A percentile compares a stretch with the other conserved stretches of the same genome.
Evolutionary conservation across 2,888 invertebrate species (phyloP).

Genomic region (Vanessa cardui): DNA sequence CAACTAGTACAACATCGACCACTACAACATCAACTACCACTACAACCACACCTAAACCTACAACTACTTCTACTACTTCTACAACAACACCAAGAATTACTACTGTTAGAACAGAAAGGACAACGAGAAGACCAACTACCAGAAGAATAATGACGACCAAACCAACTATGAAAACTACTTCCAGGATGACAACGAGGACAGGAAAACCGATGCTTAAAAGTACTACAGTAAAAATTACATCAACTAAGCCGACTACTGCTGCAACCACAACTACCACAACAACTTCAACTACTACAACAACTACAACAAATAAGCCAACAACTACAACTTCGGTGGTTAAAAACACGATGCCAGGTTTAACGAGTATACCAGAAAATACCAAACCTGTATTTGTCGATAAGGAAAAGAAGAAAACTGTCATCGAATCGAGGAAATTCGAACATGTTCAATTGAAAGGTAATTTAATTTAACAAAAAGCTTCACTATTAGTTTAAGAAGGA

Average conservation of each 20-base stretch:
- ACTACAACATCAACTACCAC: slow-evolving; percentile 33
- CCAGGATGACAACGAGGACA: slow-evolving; percentile 30
- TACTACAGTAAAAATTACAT: slow-evolving; percentile 18
- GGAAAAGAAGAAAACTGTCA: slow-evolving; percentile 40
- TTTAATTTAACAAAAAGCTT: neutral
- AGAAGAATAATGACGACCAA: slow-evolving; percentile 27
- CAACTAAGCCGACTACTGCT: slow-evolving; percentile 23
- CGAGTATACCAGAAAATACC: slow-evolving; percentile 42
- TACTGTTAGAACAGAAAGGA: slow-evolving; percentile 19
- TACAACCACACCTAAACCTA: slow-evolving; percentile 40
- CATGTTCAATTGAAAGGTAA: slow-evolving; percentile 30
- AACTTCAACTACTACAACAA: slow-evolving; percentile 22
- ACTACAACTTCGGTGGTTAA: slow-evolving; percentile 28
- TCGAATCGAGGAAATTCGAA: slow-evolving; percentile 34
- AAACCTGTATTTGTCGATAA: slow-evolving; percentile 41
- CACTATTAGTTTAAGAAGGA: neutral
- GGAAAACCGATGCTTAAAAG: neutral
- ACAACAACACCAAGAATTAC: slow-evolving; percentile 38
- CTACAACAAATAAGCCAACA: slow-evolving; percentile 7
- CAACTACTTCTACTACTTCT: slow-evolving; percentile 39
- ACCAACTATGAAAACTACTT: slow-evolving; percentile 33
- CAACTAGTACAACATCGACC: slow-evolving; percentile 38
- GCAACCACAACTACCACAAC: slow-evolving; percentile 13
- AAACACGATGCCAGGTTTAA: slow-evolving; percentile 31
- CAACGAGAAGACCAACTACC: slow-evolving; percentile 28